Base-by-base conservation (phyloP, 2,888 invertebrate species). In the Dexiosoma caninum region DNA sequence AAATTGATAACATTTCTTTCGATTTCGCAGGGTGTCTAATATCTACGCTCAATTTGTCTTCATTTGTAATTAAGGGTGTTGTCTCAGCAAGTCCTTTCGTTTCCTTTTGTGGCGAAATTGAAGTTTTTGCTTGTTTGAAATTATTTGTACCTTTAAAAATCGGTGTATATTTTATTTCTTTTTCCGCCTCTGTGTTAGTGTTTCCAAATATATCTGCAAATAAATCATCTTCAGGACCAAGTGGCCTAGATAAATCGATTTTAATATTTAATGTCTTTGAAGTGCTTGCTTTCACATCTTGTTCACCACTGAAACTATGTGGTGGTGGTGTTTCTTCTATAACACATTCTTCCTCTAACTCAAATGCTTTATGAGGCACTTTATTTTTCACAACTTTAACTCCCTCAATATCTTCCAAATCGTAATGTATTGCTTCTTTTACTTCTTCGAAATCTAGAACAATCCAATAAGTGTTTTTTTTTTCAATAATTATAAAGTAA, bases 381-480 rank as follows among this genome's bases (percentile, higher is more conserved):
- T 62, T 55, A 32, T 19, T 67, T n/a, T 64, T 83, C 60, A 60
- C 95, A 95, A 76, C 14, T 6, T 12, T 2, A n/a, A n/a, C 5
- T 10, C 8, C 8, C 21, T 53, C 67, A 70, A 77, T 23, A 0
- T 79, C 83, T 64, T 84, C 70, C 16, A 83, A 80, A 23, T 82
- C 78, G 7, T 71, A 77, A 60, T 82, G 81, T 0, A 66, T 81
- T 21, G 32, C 37, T 57, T 60, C 67, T 74, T 80, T 27, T 0
- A 78, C 80, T 60, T 84, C 60, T 57, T 82, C 81, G 19, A 80
- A 76, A 37, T 80, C 66, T 12, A 69, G 76, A 51, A 72, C 70
- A 0, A 37, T 77, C 27, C 14, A 14, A 42, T 81, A 64, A 7
- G 59, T 59, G 32, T 21, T 53, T 21, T 44, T 30, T 21, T 12